A percentile compares a stretch with the other conserved stretches of the same genome.
Conservation (phyloP, 1,140 invertebrate species). For the Stratiolaelaps scimitus region DNA sequence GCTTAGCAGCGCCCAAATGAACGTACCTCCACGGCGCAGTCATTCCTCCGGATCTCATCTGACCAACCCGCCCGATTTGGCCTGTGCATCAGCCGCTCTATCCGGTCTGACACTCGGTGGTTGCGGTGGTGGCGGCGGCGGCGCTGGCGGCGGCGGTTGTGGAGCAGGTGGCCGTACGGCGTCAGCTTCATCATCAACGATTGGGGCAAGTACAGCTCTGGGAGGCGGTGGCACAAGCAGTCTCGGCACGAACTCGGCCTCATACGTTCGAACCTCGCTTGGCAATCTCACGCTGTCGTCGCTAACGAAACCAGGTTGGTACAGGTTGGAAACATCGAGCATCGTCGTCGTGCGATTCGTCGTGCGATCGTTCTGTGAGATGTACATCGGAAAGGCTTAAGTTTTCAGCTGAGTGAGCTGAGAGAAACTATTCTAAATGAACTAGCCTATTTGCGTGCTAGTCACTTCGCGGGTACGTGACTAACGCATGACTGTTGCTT, state of each 20-base stretch:
- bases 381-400: too few relatives aligned
- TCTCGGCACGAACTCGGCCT: constrained; percentile 33
- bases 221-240: constrained; percentile 34
- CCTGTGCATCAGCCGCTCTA: not conserved
- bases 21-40: not conserved
- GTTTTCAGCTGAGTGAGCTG: too few relatives aligned
- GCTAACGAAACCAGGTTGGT: constrained; percentile 29
- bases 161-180: constrained; percentile 30
- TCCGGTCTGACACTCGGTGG: not conserved
- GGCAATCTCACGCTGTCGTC: constrained; percentile 32
- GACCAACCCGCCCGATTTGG: constrained; percentile 13
- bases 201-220: constrained; percentile 7
- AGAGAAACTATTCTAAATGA: too few relatives aligned
- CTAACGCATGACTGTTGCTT: too few relatives aligned
- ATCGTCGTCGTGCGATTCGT: too few relatives aligned
- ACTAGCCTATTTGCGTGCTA: too few relatives aligned
- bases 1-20: not conserved
- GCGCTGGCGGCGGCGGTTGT: constrained; percentile 31
- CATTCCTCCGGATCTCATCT: not conserved
- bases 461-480: too few relatives aligned
- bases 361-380: too few relatives aligned
- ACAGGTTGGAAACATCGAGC: too few relatives aligned
- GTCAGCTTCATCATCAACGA: constrained; percentile 32
- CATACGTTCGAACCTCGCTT: constrained; percentile 34
- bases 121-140: constrained; percentile 32